These are phyloP conservation scores for Sardinella longiceps DNA, from an alignment of 2,797 vertebrate genomes.

Conservation along the genomic window DNA sequence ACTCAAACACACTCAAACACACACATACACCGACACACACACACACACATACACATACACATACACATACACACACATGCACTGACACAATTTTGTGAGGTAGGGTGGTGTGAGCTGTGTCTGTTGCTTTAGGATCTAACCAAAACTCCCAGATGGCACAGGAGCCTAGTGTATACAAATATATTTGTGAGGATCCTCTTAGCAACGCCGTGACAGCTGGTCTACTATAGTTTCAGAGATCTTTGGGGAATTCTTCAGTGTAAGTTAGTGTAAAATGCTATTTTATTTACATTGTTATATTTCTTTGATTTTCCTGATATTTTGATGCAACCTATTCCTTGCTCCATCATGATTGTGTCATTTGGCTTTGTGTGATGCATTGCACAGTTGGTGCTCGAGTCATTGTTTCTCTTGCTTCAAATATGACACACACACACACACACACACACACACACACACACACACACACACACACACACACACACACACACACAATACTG, in stretches of 20 bases:
- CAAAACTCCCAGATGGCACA: not conserved
- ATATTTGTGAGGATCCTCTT: not conserved
- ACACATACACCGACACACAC: not conserved
- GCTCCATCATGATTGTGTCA: not conserved
- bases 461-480: too few species aligned
- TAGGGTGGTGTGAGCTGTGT: too few species aligned
- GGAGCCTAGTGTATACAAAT: not conserved
- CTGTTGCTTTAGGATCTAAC: not conserved
- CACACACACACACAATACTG: slow-evolving; percentile 4
- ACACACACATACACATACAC: not conserved
- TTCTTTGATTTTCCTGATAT: not conserved
- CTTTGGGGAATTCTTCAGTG: not conserved
- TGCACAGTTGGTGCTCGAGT: not conserved
- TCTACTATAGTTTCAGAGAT: not conserved
- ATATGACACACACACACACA: too few species aligned
- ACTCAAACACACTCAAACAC: too few species aligned
- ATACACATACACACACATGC: too few species aligned
- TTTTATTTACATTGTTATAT: not conserved
- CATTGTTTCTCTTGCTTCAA: not conserved
- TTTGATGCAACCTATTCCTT: not conserved
- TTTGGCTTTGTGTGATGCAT: not conserved
- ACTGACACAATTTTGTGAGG: too few species aligned
- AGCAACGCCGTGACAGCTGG: not conserved
- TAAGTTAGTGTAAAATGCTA: not conserved
- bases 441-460: too few species aligned